Evolutionary conservation across 2,113 vertebrate species (phyloP), one percentile per base, ranked within the genome.

Genomic region (Phodopus roborovskii): DNA sequence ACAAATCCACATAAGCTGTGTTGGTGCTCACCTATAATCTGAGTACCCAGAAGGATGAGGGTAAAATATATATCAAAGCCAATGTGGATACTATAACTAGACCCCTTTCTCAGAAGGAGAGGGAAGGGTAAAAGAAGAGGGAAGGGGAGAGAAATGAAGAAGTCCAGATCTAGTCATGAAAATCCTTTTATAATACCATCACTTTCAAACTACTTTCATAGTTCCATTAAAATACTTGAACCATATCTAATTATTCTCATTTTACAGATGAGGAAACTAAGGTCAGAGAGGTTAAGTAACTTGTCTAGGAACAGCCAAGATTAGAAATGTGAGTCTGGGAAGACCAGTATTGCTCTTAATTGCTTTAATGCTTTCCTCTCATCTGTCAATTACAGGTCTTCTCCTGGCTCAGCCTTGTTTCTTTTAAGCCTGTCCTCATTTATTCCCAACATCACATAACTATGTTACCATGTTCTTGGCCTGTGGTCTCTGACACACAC

Each of bases 171-270:
- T 90, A 48, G 11, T 88, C 62, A 78, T 64, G 77, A 90, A 88
- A 96, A 9, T 11, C 33, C 39, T 89, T 91, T 3, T 15, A 81
- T 89, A 93, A 71, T 58, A 53, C 3, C 20, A 64, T 91, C 22
- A 91, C 42, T 94, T 81, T 91, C 39, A 94, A 92, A 53, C 30
- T 88, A 50, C 36, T 88, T 91, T 58, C n/a, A 45, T 24, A 58
- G n/a, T 70, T 94, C 22, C n/a, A 86, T 95, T 75, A 78, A 93
- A 93, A 71, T 85, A 93, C 16, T 75, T 95, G 48, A 88, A 91
- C 19, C 13, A 82, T 22, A 93, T 84, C 56, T 88, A 74, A 75
- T 90, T 94, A 79, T 30, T 22, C 16, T n/a, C 39, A 91, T 62
- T 88, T 88, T 81, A 93, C 10, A 93, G 7, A 81, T 85, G 48